These are phyloP conservation scores for Epizoanthus fatuus DNA, from an alignment of 92 coral and sea anemone genomes.

Conservation along the genomic window DNA sequence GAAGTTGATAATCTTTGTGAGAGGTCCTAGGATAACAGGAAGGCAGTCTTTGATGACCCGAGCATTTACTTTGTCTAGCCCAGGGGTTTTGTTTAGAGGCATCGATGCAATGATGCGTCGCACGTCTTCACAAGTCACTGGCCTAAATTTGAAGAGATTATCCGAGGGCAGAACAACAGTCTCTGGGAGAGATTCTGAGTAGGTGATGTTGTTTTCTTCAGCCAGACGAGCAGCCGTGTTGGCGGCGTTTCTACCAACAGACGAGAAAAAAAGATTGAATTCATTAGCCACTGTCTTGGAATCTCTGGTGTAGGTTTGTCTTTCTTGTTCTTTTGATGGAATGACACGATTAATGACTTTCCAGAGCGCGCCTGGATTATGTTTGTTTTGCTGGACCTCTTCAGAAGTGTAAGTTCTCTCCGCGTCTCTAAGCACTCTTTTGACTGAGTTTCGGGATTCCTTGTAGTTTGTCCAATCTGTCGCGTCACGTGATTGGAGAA, in stretches of 20 bases:
- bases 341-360: conserved; percentile 20
- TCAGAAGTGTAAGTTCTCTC: conserved; percentile 52
- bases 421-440: conserved; percentile 18
- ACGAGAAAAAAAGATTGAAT: conserved; percentile 48
- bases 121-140: conserved; percentile 54
- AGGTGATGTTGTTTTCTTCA: conserved; percentile 50
- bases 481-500: not conserved
- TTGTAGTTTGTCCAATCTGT: conserved; percentile 37
- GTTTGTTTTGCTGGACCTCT: conserved; percentile 48
- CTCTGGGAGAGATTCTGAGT: not conserved
- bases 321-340: conserved; percentile 28
- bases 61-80: conserved; percentile 54
- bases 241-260: conserved; percentile 54
- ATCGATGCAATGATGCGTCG: conserved; percentile 45
- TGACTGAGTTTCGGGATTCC: conserved; percentile 40
- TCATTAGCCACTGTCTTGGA: conserved; percentile 41
- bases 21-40: conserved; percentile 57
- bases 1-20: conserved; percentile 51
- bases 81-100: conserved; percentile 56
- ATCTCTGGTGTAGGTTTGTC: conserved; percentile 34
- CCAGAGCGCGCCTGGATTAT: conserved; percentile 46
- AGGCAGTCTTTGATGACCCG: conserved; percentile 49
- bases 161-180: not conserved
- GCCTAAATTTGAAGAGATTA: conserved; percentile 41
- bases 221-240: conserved; percentile 44